Percentiles rank a stretch among this genome's conserved stretches.
These are phyloP conservation scores for Geopemphigus sp. DNA, from an alignment of 1,140 invertebrate species.

Conservation along the genomic window DNA sequence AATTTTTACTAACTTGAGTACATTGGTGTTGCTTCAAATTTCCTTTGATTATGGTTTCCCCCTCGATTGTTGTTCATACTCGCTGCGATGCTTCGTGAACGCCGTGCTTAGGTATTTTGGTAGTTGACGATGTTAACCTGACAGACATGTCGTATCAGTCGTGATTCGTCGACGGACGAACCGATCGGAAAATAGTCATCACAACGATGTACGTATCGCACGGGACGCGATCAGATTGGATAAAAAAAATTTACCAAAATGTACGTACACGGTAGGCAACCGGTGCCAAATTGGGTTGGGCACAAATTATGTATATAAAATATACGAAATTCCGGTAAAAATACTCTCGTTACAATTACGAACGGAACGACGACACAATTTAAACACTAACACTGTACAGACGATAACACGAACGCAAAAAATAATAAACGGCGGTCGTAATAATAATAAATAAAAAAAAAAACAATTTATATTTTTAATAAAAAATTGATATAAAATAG, in stretches of 20 bases:
- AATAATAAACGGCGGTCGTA: neutral
- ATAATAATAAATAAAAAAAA: slow-evolving; percentile 36
- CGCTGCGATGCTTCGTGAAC: neutral
- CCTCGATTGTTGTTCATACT: slow-evolving; percentile 22
- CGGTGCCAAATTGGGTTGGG: slow-evolving; percentile 46
- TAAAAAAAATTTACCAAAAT: slow-evolving; percentile 19
- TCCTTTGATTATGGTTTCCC: slow-evolving; percentile 10
- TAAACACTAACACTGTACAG: slow-evolving; percentile 26
- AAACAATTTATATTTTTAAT: slow-evolving; percentile 26
- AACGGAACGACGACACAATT: neutral
- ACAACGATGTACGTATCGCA: neutral
- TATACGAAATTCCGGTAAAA: slow-evolving; percentile 25
- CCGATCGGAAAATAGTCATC: slow-evolving; percentile 38
- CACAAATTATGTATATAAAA: slow-evolving; percentile 47
- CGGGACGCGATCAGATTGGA: slow-evolving; percentile 34
- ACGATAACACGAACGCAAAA: slow-evolving; percentile 24
- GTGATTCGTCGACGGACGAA: slow-evolving; percentile 42
- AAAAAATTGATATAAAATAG: slow-evolving; percentile 42
- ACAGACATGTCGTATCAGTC: slow-evolving; percentile 40
- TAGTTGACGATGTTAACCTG: slow-evolving; percentile 19
- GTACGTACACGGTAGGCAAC: slow-evolving; percentile 11
- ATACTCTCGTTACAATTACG: neutral
- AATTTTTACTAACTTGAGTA: slow-evolving; percentile 8
- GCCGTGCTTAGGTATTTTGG: slow-evolving; percentile 25
- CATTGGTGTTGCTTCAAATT: neutral